phyloP scores from a whole-genome alignment of 1,140 invertebrate genomes.

The Temnothorax curvispinosus region DNA sequence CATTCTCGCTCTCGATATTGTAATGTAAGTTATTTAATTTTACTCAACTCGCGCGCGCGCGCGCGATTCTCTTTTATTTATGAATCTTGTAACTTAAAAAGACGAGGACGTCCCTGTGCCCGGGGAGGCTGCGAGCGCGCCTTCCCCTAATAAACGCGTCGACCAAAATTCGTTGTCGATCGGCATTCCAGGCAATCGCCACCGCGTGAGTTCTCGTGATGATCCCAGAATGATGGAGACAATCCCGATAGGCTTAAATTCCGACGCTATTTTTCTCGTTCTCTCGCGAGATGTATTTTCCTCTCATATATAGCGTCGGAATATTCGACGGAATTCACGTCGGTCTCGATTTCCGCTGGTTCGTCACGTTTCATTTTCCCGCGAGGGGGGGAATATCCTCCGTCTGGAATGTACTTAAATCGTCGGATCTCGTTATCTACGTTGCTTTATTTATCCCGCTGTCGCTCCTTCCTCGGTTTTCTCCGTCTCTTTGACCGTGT shows the following conservation, averaged over 20 bases:
- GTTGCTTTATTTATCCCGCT: background rate
- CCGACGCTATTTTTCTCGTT: background rate
- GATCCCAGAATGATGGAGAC: background rate
- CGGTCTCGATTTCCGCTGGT: slow-evolving; percentile 24
- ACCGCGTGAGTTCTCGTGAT: slow-evolving; percentile 2
- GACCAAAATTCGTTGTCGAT: slow-evolving; percentile 7
- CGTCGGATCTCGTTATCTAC: slow-evolving; percentile 40
- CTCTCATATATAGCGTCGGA: background rate
- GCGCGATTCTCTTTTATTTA: slow-evolving; percentile 43
- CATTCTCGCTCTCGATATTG: slow-evolving; percentile 49
- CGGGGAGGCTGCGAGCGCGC: background rate
- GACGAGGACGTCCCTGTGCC: background rate
- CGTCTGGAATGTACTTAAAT: slow-evolving; percentile 43
- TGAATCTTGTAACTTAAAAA: slow-evolving; percentile 49
- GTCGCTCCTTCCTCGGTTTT: background rate
- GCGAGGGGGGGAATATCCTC: background rate
- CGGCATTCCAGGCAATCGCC: slow-evolving; percentile 20
- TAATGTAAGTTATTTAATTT: slow-evolving; percentile 63
- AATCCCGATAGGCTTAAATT: background rate
- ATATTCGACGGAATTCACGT: slow-evolving; percentile 3
- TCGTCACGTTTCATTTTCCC: slow-evolving; percentile 14
- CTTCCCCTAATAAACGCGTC: background rate
- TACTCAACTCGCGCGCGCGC: slow-evolving; percentile 6
- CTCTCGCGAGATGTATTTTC: background rate
- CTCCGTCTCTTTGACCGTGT: slow-evolving; percentile 3